Evolutionary conservation across 2,888 invertebrate species (phyloP).

Genomic region (Laothoe populi): DNA sequence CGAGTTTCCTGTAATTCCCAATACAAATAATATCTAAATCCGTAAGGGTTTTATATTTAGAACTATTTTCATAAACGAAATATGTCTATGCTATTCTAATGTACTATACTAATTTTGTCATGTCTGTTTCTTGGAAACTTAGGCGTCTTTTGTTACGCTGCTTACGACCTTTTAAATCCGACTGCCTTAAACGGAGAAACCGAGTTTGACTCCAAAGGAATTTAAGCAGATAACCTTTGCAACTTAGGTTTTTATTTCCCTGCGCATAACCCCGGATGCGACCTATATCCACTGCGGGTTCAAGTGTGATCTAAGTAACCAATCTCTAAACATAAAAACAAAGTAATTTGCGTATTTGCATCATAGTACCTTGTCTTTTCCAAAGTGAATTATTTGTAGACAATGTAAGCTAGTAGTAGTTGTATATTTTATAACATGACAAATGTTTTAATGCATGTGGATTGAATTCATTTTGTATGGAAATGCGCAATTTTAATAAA

Average conservation of each 20-base stretch:
- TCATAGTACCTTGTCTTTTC: too few relatives aligned
- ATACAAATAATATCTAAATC: too few relatives aligned
- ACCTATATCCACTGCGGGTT: not conserved
- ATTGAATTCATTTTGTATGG: too few relatives aligned
- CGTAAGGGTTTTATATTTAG: too few relatives aligned
- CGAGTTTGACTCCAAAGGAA: conserved; percentile 15
- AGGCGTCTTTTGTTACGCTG: not conserved
- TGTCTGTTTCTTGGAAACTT: not conserved
- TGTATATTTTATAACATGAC: too few relatives aligned
- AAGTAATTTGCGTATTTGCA: not conserved
- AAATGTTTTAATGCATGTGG: too few relatives aligned
- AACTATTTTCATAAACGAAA: too few relatives aligned
- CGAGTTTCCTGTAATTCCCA: too few relatives aligned
- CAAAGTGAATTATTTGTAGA: too few relatives aligned
- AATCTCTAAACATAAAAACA: not conserved
- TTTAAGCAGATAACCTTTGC: conserved; percentile 13
- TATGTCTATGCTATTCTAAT: too few relatives aligned
- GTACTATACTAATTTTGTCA: not conserved
- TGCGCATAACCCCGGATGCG: conserved; percentile 1
- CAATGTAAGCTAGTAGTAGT: too few relatives aligned
- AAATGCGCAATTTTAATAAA: too few relatives aligned
- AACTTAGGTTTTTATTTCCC: not conserved
- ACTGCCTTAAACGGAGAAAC: not conserved
- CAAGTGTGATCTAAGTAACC: not conserved
- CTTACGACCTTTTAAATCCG: not conserved